Evolutionary conservation across 2,888 invertebrate species (phyloP).

Genomic region (Drymonia ruficornis): DNA sequence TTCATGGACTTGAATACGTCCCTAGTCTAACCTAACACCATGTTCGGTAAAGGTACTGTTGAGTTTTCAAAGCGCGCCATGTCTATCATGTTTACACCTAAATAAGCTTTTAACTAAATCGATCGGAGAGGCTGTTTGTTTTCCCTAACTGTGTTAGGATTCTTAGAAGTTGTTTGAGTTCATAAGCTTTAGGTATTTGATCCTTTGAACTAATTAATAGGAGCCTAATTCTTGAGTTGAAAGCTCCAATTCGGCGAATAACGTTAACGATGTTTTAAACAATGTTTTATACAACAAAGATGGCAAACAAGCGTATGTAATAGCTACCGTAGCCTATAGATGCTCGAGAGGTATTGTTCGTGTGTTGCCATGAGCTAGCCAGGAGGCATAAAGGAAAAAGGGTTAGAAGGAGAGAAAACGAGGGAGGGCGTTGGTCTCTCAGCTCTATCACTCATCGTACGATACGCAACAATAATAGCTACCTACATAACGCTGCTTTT

Average conservation of each 20-base stretch:
- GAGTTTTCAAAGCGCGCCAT: conserved; percentile 34
- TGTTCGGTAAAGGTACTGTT: conserved; percentile 28
- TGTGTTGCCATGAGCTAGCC: too few relatives aligned
- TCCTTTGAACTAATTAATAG: conserved; percentile 3
- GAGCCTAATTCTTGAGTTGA: neutral
- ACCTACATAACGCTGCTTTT: too few relatives aligned
- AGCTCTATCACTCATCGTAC: too few relatives aligned
- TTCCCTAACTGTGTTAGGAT: conserved; percentile 2
- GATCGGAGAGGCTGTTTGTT: conserved; percentile 17
- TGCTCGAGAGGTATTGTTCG: too few relatives aligned
- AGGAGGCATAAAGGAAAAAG: too few relatives aligned
- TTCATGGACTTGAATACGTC: too few relatives aligned
- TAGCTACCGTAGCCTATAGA: too few relatives aligned
- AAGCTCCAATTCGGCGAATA: neutral
- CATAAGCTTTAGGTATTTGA: conserved; percentile 4
- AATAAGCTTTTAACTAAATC: conserved; percentile 27
- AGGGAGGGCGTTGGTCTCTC: too few relatives aligned
- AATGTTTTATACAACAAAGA: too few relatives aligned
- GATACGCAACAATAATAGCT: too few relatives aligned
- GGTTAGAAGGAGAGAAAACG: too few relatives aligned
- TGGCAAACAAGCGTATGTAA: too few relatives aligned
- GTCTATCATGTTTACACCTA: conserved; percentile 34
- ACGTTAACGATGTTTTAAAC: neutral
- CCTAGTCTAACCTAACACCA: conserved; percentile 25
- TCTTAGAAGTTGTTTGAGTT: conserved; percentile 5